These are phyloP conservation scores for Tiphia femorata DNA, from an alignment of 2,888 invertebrate genomes.

Conservation along the genomic window DNA sequence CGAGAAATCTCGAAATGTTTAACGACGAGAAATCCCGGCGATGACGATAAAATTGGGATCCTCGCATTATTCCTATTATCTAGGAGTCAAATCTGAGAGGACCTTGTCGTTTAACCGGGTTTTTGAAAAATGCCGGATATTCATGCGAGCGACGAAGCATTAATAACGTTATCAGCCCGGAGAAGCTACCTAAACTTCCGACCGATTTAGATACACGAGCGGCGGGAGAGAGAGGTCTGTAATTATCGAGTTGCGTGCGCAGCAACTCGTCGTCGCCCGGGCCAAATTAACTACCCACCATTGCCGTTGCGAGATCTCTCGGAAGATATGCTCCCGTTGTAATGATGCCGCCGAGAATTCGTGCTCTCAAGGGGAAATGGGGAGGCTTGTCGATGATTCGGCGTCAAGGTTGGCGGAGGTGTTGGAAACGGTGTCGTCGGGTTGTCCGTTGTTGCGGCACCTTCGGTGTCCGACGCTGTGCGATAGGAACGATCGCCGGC, in stretches of 20 bases:
- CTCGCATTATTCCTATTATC: too few species aligned
- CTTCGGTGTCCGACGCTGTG: slow-evolving; percentile 79
- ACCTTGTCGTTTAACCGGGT: too few species aligned
- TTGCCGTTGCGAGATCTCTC: slow-evolving; percentile 60
- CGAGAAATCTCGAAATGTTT: too few species aligned
- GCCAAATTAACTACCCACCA: slow-evolving; percentile 49
- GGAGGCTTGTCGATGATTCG: slow-evolving; percentile 77
- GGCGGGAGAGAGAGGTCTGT: background rate
- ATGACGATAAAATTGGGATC: too few species aligned
- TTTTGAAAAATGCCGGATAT: too few species aligned
- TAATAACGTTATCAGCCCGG: too few species aligned
- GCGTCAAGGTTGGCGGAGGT: slow-evolving; percentile 73
- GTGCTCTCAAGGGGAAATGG: slow-evolving; percentile 80
- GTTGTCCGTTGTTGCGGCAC: slow-evolving; percentile 72
- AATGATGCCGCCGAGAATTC: slow-evolving; percentile 73
- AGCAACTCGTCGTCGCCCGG: slow-evolving; percentile 23
- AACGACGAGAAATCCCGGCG: too few species aligned
- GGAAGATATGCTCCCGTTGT: slow-evolving; percentile 61
- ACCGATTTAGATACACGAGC: too few species aligned
- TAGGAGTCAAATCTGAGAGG: too few species aligned
- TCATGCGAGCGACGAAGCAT: too few species aligned
- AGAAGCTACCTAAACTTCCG: too few species aligned
- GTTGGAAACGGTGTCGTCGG: slow-evolving; percentile 72
- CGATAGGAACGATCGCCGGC: slow-evolving; percentile 79
- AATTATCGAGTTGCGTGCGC: slow-evolving; percentile 29